Evolutionary conservation across 2,113 vertebrate genomes (phyloP), one percentile per base, ranked within the genome.

Genomic region (Lophius piscatorius): DNA sequence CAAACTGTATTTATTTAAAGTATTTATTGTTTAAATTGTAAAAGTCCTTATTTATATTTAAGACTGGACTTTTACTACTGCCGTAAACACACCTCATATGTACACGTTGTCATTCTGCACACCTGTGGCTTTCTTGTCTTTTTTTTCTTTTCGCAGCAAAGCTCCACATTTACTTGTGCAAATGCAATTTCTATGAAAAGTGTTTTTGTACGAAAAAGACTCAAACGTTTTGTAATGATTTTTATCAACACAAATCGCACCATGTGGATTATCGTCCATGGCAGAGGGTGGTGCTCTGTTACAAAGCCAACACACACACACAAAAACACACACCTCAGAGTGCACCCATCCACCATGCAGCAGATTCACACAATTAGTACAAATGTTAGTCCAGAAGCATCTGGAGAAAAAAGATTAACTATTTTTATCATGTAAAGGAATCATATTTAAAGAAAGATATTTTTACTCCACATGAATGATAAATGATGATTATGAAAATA

Each of bases 121-220:
- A 85, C 84, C 83, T 81, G 80, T 91, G 94, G 91, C 93, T 73
- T 82, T 59, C n/a, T n/a, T n/a, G 34, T 40, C 46, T 50, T 12
- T 47, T 26, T 29, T 18, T 45, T 75, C 87, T 78, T 87, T 77
- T 13, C 28, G 76, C 88, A 85, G 91, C 90, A 93, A 74, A 91
- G 93, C 91, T 92, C 90, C 91, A 94, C 91, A 93, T 94, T 95
- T 93, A 94, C 93, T 95, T 96, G 93, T 97, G 93, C 93, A 97
- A 95, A 95, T 95, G 93, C 94, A 95, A 95, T 99, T 99, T 99
- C 93, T 98, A 98, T 95, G 91, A 93, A 94, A 94, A 89, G 90
- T 84, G 90, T 94, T 98, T 98, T 98, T 98, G 94, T 98, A 97
- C 93, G 92, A 88, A 85, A 91, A 95, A 45, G 88, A 79, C n/a